A percentile compares a stretch with the other conserved stretches of the same genome.
Conservation (phyloP, 2,797 vertebrate genomes). For the Spatula versicolor region DNA sequence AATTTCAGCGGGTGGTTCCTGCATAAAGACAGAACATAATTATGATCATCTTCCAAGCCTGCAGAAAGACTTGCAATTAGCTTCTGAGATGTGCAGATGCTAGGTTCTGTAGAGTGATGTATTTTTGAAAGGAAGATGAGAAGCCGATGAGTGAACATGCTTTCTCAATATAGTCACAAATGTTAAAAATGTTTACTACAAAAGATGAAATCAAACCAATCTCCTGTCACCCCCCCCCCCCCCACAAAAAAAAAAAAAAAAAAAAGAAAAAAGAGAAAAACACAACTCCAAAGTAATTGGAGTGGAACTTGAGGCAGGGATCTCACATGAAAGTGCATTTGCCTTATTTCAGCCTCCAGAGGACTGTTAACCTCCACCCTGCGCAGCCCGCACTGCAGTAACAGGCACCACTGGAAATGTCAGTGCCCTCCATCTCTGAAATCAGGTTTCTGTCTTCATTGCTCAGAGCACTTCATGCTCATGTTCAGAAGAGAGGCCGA, state of each 20-base stretch:
- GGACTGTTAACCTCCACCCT: neutral
- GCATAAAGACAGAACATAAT: neutral
- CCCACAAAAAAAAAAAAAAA: neutral
- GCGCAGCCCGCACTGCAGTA: neutral
- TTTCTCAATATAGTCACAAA: neutral
- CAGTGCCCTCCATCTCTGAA: neutral
- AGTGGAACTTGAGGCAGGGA: neutral
- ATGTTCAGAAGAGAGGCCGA: neutral
- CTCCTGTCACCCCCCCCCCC: too few species aligned
- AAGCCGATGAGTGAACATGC: neutral
- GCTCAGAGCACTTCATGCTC: neutral
- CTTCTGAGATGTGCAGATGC: neutral
- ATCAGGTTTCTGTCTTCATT: neutral
- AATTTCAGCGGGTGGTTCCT: neutral
- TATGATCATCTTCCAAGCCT: neutral
- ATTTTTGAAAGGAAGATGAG: neutral
- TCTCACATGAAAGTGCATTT: neutral
- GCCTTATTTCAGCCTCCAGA: neutral
- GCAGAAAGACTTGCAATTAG: neutral
- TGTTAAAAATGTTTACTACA: neutral
- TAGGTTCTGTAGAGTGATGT: neutral
- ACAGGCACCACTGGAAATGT: neutral
- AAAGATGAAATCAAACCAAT: neutral
- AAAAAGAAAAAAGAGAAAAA: neutral
- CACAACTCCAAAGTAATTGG: neutral